Evolutionary conservation across 2,888 invertebrate genomes (phyloP).

Genomic region (Bellardia bayeri): DNA sequence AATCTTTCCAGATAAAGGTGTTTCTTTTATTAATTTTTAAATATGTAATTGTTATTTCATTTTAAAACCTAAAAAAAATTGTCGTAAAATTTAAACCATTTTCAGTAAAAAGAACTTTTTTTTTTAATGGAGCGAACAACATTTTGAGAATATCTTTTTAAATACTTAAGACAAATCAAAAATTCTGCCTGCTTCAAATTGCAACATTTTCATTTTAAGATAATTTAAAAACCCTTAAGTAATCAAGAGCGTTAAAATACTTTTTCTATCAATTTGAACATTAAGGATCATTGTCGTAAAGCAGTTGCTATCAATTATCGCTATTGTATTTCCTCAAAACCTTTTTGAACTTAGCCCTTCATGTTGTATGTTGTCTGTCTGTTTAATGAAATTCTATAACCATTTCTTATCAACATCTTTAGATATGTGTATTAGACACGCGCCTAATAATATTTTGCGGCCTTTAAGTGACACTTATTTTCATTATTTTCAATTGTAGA

Average conservation of each 20-base stretch:
- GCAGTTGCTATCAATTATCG: slow-evolving; percentile 17
- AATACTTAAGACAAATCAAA: no score
- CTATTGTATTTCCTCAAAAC: neutral
- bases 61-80: neutral
- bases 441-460: slow-evolving; percentile 57
- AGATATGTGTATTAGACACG: slow-evolving; percentile 73
- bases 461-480: slow-evolving; percentile 60
- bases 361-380: neutral
- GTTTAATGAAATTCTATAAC: slow-evolving; percentile 49
- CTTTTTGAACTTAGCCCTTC: slow-evolving; percentile 9
- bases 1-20: neutral
- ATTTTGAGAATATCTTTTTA: no score
- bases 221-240: neutral
- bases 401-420: slow-evolving; percentile 55
- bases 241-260: neutral
- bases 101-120: no score
- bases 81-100: neutral
- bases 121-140: no score
- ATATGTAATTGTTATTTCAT: neutral
- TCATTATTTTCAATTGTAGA: slow-evolving; percentile 39
- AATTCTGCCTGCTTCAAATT: no score
- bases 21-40: slow-evolving; percentile 19
- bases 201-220: no score
- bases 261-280: neutral
- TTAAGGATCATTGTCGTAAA: neutral